A percentile compares a stretch with the other conserved stretches of the same genome.
Conservation (phyloP, 2,888 invertebrate genomes). For the Rhagium mordax region DNA sequence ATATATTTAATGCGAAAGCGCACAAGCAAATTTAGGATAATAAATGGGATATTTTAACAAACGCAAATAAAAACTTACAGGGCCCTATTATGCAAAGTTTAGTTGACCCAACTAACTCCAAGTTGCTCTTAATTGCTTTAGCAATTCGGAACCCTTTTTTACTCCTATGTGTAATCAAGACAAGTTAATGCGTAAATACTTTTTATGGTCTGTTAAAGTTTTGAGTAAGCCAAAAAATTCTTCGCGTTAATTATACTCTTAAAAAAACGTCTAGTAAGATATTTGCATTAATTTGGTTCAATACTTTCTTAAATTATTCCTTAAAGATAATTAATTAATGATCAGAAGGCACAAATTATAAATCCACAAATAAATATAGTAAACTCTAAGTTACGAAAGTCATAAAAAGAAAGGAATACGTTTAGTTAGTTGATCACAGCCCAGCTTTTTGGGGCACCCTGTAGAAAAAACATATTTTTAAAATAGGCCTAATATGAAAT, state of each 20-base stretch:
- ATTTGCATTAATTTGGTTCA: background rate
- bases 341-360: too few relatives aligned
- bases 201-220: background rate
- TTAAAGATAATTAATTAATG: too few relatives aligned
- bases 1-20: background rate
- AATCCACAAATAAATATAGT: too few relatives aligned
- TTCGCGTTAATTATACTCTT: background rate
- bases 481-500: too few relatives aligned
- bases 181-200: slow-evolving; percentile 8
- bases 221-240: background rate
- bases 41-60: background rate
- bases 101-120: background rate
- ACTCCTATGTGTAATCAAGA: slow-evolving; percentile 11
- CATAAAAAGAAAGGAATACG: too few relatives aligned
- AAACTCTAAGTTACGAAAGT: too few relatives aligned
- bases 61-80: background rate
- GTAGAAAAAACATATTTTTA: too few relatives aligned
- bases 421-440: too few relatives aligned
- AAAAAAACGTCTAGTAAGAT: background rate
- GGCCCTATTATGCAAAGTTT: background rate
- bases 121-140: slow-evolving; percentile 15
- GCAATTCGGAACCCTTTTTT: slow-evolving; percentile 15
- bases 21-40: background rate
- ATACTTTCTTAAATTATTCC: background rate
- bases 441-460: too few relatives aligned